Conservation (phyloP, 92 coral and sea anemone species). For the Siderastrea siderea region DNA sequence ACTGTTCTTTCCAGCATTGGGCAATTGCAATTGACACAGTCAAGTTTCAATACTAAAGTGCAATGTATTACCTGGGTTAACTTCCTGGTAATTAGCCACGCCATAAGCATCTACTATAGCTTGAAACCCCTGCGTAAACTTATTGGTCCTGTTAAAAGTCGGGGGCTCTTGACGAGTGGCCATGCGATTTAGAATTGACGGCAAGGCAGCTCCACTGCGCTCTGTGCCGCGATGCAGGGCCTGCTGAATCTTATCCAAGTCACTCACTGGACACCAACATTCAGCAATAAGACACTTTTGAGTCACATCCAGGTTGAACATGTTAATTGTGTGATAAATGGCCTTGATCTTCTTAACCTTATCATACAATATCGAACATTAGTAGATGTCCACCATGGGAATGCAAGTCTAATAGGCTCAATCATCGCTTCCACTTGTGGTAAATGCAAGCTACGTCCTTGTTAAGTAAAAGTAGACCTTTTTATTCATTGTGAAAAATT, state of each 20-base stretch:
- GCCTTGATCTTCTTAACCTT: conserved; percentile 99
- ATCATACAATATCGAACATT: background rate
- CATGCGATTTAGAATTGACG: conserved; percentile 98
- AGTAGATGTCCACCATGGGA: no score
- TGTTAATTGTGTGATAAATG: conserved; percentile 99
- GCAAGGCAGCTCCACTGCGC: conserved; percentile 95
- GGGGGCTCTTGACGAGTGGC: conserved; percentile 93
- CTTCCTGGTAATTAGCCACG: conserved; percentile 97
- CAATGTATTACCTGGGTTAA: conserved; percentile 86
- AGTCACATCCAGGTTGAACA: conserved; percentile 99
- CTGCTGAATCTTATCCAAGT: conserved; percentile 90
- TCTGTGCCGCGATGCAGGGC: conserved; percentile 97
- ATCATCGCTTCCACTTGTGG: no score
- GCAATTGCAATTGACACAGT: no score
- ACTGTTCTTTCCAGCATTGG: no score
- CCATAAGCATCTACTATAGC: conserved; percentile 98
- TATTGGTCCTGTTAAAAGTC: conserved; percentile 95
- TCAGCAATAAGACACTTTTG: conserved; percentile 99
- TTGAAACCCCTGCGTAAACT: conserved; percentile 97
- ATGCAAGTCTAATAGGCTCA: no score
- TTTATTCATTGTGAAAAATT: no score
- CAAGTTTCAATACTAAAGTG: no score
- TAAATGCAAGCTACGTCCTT: no score
- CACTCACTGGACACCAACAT: conserved; percentile 99
- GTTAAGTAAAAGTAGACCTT: no score